Conservation (phyloP, 2,797 vertebrate species). For the Zalophus californianus region DNA sequence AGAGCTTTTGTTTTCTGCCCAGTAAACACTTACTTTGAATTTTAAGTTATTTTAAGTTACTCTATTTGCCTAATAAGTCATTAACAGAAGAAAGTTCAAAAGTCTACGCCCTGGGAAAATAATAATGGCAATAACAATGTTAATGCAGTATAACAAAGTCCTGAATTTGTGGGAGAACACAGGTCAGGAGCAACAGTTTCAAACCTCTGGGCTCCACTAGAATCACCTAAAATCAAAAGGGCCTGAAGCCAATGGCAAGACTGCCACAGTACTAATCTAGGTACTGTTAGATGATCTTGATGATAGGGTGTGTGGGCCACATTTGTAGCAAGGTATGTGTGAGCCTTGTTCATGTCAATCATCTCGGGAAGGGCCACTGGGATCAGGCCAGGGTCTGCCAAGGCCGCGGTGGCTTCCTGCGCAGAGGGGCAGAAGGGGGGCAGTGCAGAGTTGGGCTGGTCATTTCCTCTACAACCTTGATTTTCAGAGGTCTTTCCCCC, state of each 20-base stretch:
- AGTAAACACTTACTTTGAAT: constrained; percentile 29
- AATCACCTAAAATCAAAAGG: constrained; percentile 66
- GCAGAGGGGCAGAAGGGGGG: not conserved
- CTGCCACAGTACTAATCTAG: constrained; percentile 58
- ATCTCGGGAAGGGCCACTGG: constrained; percentile 14
- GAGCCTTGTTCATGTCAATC: constrained; percentile 64
- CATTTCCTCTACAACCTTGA: not conserved
- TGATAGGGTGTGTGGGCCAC: constrained; percentile 19
- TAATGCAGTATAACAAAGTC: not conserved
- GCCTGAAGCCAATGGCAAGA: not conserved
- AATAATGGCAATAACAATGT: not conserved
- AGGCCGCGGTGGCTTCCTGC: not conserved
- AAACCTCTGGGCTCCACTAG: not conserved
- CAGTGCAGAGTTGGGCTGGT: not conserved
- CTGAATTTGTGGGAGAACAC: constrained; percentile 19
- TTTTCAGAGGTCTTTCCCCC: not conserved
- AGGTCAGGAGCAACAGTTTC: constrained; percentile 47
- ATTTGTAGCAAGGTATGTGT: constrained; percentile 62
- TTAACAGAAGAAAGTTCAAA: constrained; percentile 31
- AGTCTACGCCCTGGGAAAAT: not conserved
- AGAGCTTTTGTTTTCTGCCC: not conserved
- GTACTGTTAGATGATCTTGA: constrained; percentile 56
- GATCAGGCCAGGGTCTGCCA: constrained; percentile 36
- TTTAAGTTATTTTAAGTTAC: not conserved
- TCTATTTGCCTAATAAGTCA: not conserved